phyloP scores from a whole-genome alignment of 2,888 invertebrate species.

The Aporophyla nigra region DNA sequence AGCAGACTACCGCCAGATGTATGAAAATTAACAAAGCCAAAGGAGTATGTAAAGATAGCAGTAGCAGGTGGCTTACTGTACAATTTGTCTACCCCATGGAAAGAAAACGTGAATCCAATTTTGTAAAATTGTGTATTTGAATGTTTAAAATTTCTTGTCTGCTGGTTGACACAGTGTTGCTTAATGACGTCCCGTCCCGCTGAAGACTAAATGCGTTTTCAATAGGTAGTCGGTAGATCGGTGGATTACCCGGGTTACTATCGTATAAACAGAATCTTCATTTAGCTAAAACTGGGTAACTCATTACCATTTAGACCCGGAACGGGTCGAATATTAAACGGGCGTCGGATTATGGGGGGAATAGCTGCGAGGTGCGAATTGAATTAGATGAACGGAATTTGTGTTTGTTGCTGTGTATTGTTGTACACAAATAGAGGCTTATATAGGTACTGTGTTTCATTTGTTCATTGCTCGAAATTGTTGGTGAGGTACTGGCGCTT shows the following conservation, averaged over 20 bases:
- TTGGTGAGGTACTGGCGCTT: neutral
- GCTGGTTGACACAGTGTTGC: neutral
- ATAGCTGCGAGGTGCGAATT: conserved; percentile 76
- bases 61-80: too few relatives aligned
- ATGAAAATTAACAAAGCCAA: too few relatives aligned
- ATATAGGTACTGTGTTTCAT: conserved; percentile 14
- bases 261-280: conserved; percentile 81
- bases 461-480: neutral
- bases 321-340: conserved; percentile 80
- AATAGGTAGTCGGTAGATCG: conserved; percentile 70
- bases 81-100: too few relatives aligned
- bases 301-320: conserved; percentile 80
- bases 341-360: conserved; percentile 71
- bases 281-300: conserved; percentile 77
- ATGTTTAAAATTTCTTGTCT: neutral
- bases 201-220: conserved; percentile 74
- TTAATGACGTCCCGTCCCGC: conserved; percentile 63
- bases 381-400: conserved; percentile 71
- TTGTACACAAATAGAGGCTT: conserved; percentile 30
- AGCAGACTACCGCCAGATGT: too few relatives aligned
- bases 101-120: too few relatives aligned
- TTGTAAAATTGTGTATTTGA: neutral
- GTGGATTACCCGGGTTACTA: conserved; percentile 78
- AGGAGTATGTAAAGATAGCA: too few relatives aligned
- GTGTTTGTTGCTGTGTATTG: conserved; percentile 44